These are phyloP conservation scores for Augiades crinisus DNA, from an alignment of 2,888 invertebrate species.

Conservation along the genomic window DNA sequence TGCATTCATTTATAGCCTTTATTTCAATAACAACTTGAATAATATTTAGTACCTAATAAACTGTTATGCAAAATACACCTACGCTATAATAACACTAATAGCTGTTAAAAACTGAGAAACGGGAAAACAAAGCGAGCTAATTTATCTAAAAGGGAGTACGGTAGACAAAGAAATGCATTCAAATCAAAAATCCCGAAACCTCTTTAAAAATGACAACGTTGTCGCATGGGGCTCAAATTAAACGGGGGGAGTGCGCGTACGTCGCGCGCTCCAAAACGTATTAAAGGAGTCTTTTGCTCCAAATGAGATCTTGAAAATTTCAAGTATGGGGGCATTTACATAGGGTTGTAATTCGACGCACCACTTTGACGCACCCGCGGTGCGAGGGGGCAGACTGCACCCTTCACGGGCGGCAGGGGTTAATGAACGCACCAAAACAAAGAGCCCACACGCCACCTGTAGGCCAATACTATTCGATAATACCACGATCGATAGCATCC, in stretches of 20 bases:
- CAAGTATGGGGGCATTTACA: conserved; percentile 35
- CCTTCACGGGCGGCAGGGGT: conserved; percentile 49
- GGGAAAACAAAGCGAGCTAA: neutral
- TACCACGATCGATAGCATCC: conserved; percentile 24
- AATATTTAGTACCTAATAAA: too few relatives aligned
- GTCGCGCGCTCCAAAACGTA: conserved; percentile 25
- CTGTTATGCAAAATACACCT: too few relatives aligned
- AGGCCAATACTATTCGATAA: conserved; percentile 34
- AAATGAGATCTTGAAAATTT: conserved; percentile 25
- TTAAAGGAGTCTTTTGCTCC: conserved; percentile 22
- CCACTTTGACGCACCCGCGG: conserved; percentile 18
- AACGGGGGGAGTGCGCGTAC: conserved; percentile 14
- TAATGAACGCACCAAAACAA: conserved; percentile 71
- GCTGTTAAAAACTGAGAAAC: neutral
- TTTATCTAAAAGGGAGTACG: neutral
- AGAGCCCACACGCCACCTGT: conserved; percentile 55
- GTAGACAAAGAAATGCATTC: neutral
- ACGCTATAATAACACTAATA: too few relatives aligned
- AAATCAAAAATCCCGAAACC: conserved; percentile 1
- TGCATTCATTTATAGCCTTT: too few relatives aligned
- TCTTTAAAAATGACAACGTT: conserved; percentile 4
- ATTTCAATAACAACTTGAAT: too few relatives aligned
- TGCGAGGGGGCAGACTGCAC: conserved; percentile 49
- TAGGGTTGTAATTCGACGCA: conserved; percentile 47
- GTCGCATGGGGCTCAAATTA: neutral